phyloP scores from a whole-genome alignment of 2,888 invertebrate species.

The Andrena chrysosceles region DNA sequence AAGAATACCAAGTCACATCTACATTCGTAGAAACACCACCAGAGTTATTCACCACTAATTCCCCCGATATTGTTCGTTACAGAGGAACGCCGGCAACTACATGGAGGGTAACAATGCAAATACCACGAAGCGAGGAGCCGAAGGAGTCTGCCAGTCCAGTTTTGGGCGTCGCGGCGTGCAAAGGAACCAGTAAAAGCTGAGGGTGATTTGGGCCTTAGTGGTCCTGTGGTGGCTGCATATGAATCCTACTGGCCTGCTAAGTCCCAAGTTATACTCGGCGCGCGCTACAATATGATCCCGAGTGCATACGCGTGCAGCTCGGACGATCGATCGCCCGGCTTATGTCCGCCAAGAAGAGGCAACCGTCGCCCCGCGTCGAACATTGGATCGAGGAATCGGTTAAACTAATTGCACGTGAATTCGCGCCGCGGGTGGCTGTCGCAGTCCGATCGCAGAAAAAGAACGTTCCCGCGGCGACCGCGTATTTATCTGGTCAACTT shows the following conservation, averaged over 20 bases:
- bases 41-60: slow-evolving; percentile 49
- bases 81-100: slow-evolving; percentile 26
- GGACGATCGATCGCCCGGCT: slow-evolving; percentile 30
- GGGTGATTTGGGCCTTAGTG: slow-evolving; percentile 90
- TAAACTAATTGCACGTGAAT: slow-evolving; percentile 65
- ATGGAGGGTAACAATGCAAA: slow-evolving; percentile 45
- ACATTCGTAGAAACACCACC: not conserved
- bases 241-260: slow-evolving; percentile 94
- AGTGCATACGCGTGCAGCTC: not conserved
- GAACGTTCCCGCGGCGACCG: not conserved
- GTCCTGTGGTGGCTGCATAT: slow-evolving; percentile 88
- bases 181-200: slow-evolving; percentile 36
- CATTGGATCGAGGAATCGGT: slow-evolving; percentile 50
- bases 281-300: slow-evolving; percentile 42
- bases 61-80: slow-evolving; percentile 37
- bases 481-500: not conserved
- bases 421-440: slow-evolving; percentile 45
- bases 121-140: slow-evolving; percentile 17
- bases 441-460: not conserved
- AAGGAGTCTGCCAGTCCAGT: slow-evolving; percentile 39
- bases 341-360: slow-evolving; percentile 5
- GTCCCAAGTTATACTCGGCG: slow-evolving; percentile 90
- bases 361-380: slow-evolving; percentile 38
- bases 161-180: slow-evolving; percentile 27
- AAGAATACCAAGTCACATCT: not conserved